phyloP scores from a whole-genome alignment of 2,113 vertebrate species.

The Paradoxurus hermaphroditus region DNA sequence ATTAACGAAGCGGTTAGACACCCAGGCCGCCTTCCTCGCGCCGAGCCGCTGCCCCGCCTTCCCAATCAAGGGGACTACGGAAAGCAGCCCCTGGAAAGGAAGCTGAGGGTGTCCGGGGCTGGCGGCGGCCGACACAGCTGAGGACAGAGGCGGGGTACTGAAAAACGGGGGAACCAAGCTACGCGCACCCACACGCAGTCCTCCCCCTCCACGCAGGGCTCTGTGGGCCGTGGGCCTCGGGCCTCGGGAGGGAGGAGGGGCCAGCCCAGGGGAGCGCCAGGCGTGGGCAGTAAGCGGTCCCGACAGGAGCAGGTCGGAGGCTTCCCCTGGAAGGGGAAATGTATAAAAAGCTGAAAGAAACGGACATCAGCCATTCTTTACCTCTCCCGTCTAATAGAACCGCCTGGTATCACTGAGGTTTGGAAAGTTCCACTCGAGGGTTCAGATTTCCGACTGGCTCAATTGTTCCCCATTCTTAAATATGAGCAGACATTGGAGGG shows the following conservation, averaged over 20 bases:
- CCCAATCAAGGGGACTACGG: neutral
- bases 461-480: neutral
- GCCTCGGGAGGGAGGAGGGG: neutral
- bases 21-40: neutral
- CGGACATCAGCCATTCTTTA: neutral
- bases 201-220: neutral
- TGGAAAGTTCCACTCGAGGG: neutral
- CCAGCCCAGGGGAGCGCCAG: neutral
- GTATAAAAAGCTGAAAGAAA: neutral
- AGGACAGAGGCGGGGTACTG: neutral
- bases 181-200: too few relatives aligned
- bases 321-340: neutral
- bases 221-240: neutral
- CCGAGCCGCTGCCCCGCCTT: neutral
- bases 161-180: neutral
- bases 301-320: neutral
- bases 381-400: neutral
- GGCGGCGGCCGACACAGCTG: too few relatives aligned
- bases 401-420: neutral
- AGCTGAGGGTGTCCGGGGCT: neutral
- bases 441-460: neutral
- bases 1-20: neutral
- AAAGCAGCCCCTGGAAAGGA: neutral
- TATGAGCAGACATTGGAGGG: neutral
- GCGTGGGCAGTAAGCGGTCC: neutral